These are phyloP conservation scores for Hylia prasina DNA, from an alignment of 2,113 vertebrate species.

Conservation along the genomic window DNA sequence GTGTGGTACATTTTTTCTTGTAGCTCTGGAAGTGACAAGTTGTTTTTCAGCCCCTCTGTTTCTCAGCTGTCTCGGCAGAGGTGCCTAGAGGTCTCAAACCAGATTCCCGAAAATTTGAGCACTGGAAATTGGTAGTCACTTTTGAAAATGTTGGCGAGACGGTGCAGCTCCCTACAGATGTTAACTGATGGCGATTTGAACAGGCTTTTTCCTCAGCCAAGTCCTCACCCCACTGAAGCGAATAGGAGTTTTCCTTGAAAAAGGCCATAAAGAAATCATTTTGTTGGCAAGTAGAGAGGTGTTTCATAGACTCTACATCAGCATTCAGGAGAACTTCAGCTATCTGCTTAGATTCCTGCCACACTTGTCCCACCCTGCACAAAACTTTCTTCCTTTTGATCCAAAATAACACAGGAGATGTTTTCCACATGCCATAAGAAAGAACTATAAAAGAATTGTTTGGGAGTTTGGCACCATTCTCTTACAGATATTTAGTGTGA, in stretches of 20 bases:
- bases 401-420: constrained; percentile 28
- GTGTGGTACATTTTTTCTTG: not conserved
- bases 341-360: constrained; percentile 50
- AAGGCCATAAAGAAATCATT: constrained; percentile 2
- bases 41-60: constrained; percentile 16
- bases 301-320: constrained; percentile 19
- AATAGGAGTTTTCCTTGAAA: constrained; percentile 55
- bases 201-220: not conserved
- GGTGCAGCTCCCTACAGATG: not conserved
- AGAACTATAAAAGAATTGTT: constrained; percentile 38
- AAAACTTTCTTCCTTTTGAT: constrained; percentile 37
- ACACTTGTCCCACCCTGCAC: not conserved
- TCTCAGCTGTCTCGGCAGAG: not conserved
- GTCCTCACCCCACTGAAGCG: not conserved
- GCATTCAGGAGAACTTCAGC: constrained; percentile 15
- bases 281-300: constrained; percentile 30
- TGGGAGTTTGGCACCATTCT: not conserved
- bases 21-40: not conserved
- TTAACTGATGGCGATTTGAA: constrained; percentile 32
- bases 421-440: constrained; percentile 41
- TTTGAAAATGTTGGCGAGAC: constrained; percentile 21
- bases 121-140: not conserved
- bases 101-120: not conserved
- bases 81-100: not conserved
- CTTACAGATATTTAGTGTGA: not conserved